Base-by-base conservation (phyloP, 2,113 vertebrate genomes). In the Catharus minimus region DNA sequence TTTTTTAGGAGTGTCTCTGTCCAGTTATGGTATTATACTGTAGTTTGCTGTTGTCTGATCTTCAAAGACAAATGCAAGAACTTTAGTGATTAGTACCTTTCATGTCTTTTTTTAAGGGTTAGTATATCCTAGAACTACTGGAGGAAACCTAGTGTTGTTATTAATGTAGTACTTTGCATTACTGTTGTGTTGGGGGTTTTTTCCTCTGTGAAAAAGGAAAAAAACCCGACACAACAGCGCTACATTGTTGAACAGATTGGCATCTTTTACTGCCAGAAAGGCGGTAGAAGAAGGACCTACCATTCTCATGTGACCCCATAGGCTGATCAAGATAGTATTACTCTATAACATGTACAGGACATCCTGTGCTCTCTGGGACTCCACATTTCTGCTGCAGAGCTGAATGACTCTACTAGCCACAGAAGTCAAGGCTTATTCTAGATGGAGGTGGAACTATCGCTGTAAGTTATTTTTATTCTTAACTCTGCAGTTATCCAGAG, bases 311-410 rank as follows among this genome's bases (percentile, higher is more conserved):
- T 33, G 52, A 7, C 38, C 56, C n/a, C 60, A 36, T 60, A 64
- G 44, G 43, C 3, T 22, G 11, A 64, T 41, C 21, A 41, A 28
- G 47, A 10, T 3, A 32, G 3, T 84, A 30, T 62, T 78, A 14
- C 36, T 23, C 4, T 46, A 0, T 72, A 33, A 30, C 5, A 9
- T n/a, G 5, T 11, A 27, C 32, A 26, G 52, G 57, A 7, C 15
- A 20, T 57, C 9, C 24, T 53, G 9, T 28, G 8, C 18, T 68
- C 21, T 57, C 21, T 65, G 32, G 5, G 8, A 3, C 21, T 57
- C 32, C 15, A 14, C 11, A 4, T 69, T 82, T 57, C 38, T 38
- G 38, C 49, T 66, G 33, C 15, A 44, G 28, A 53, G 13, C 39
- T 60, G 28, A 57, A 4, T 47, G 36, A 53, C 28, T 88, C 10